Evolutionary conservation across 1,140 invertebrate species (phyloP).

Genomic region (Dreissena polymorpha): DNA sequence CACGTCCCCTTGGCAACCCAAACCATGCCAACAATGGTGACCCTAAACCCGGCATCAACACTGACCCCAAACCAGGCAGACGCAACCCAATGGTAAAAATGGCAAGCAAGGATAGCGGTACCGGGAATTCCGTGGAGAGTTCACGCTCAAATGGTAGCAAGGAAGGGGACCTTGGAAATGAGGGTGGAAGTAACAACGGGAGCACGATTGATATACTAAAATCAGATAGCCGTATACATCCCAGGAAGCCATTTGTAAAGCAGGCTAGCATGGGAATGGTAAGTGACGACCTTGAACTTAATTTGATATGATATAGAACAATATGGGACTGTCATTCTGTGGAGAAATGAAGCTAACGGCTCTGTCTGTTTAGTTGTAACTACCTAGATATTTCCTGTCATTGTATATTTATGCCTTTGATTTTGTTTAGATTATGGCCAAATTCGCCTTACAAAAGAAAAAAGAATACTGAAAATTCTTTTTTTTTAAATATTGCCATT

Average conservation of each 20-base stretch:
- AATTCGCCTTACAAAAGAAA: too few species aligned
- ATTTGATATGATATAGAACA: too few species aligned
- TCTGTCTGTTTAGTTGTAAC: too few species aligned
- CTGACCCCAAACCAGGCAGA: constrained; percentile 53
- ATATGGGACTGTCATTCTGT: too few species aligned
- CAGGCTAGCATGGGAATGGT: constrained; percentile 64
- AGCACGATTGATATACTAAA: constrained; percentile 58
- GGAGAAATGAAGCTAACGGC: too few species aligned
- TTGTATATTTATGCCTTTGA: too few species aligned
- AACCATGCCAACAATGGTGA: not conserved
- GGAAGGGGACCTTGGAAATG: constrained; percentile 45
- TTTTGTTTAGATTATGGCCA: too few species aligned
- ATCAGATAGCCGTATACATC: constrained; percentile 44
- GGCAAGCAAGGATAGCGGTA: constrained; percentile 70
- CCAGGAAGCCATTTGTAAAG: constrained; percentile 57
- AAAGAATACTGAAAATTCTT: too few species aligned
- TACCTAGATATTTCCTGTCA: too few species aligned
- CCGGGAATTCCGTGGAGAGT: constrained; percentile 65
- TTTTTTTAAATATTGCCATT: too few species aligned
- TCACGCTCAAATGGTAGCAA: constrained; percentile 62
- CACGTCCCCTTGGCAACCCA: constrained; percentile 38
- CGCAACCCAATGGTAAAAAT: constrained; percentile 69
- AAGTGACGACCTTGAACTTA: constrained; percentile 26
- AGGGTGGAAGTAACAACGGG: constrained; percentile 46
- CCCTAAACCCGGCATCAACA: too few species aligned